Evolutionary conservation across 2,888 invertebrate genomes (phyloP).

Genomic region (Brenthis daphne): DNA sequence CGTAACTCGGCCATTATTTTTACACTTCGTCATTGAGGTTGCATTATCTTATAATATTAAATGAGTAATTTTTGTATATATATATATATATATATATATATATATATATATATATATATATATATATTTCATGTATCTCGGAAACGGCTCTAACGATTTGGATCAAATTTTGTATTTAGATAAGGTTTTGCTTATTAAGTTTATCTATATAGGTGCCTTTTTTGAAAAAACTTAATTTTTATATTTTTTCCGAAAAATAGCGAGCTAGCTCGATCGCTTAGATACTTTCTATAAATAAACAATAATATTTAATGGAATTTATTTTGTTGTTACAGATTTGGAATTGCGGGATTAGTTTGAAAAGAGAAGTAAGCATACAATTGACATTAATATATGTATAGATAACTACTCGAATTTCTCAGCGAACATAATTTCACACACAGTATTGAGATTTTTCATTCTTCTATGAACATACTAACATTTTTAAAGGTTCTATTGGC

Average conservation of each 20-base stretch:
- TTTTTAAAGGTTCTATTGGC: neutral
- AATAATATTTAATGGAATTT: constrained; percentile 9
- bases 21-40: constrained; percentile 25
- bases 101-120: too few species aligned
- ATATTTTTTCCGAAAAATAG: too few species aligned
- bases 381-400: constrained; percentile 1
- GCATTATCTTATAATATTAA: neutral
- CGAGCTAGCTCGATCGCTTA: too few species aligned
- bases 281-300: neutral
- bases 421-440: neutral
- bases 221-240: too few species aligned
- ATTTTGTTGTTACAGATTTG: constrained; percentile 31
- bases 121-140: too few species aligned
- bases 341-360: constrained; percentile 29
- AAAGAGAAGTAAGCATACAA: constrained; percentile 28
- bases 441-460: neutral
- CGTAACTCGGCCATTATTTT: constrained; percentile 33
- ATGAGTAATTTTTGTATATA: neutral
- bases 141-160: too few species aligned
- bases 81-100: too few species aligned
- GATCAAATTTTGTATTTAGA: too few species aligned
- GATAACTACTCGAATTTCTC: neutral
- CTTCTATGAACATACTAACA: neutral
- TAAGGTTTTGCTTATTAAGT: too few species aligned
- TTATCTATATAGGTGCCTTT: too few species aligned